Conservation (phyloP, 2,113 vertebrate species). For the Diadophis punctatus region DNA sequence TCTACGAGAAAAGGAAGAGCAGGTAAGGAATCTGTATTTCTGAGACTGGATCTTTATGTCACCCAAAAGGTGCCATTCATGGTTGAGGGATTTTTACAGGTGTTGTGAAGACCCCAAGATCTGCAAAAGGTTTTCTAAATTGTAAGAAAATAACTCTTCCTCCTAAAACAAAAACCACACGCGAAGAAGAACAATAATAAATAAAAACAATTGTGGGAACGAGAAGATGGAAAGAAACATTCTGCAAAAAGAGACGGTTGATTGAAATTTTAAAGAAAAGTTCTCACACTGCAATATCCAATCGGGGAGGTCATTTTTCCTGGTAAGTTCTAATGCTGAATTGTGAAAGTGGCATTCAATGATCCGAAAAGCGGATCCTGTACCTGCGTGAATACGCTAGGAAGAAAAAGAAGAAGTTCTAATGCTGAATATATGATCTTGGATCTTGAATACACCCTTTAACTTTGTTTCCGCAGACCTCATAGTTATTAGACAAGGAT, state of each 20-base stretch:
- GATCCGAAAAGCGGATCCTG: no score
- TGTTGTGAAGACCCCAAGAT: neutral
- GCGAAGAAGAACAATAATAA: neutral
- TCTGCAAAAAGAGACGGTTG: neutral
- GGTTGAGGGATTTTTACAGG: neutral
- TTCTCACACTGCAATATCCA: neutral
- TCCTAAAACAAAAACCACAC: neutral
- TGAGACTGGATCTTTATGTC: neutral
- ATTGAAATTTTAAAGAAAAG: neutral
- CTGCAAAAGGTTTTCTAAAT: neutral
- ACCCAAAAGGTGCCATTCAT: neutral
- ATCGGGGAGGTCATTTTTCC: neutral
- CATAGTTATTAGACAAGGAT: neutral
- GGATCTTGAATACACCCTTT: neutral
- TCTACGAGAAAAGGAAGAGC: conserved; percentile 64
- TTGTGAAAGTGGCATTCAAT: no score
- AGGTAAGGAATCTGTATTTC: neutral
- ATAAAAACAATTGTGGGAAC: neutral
- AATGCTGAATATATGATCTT: neutral
- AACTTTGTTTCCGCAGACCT: neutral
- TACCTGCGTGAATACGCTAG: no score
- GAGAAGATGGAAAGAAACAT: neutral
- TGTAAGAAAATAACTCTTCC: neutral
- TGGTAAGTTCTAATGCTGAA: no score
- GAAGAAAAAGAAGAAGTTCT: no score